Evolutionary conservation across 1,140 invertebrate genomes (phyloP).

Genomic region (Halesus radiatus): DNA sequence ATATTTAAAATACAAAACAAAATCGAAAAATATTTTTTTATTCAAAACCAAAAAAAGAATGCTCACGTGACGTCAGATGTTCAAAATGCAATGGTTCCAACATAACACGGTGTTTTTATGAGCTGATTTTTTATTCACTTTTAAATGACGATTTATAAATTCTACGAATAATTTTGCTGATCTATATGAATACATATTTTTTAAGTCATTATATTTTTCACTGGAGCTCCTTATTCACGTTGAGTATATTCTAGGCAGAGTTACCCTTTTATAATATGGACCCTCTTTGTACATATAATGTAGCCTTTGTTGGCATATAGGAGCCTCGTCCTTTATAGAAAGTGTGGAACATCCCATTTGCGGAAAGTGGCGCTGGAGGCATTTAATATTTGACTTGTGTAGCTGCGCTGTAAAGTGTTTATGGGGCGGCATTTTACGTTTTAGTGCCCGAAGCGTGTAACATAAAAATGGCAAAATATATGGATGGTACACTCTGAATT

Average conservation of each 20-base stretch:
- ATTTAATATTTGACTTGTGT: conserved; percentile 58
- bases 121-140: too few relatives aligned
- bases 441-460: conserved; percentile 56
- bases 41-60: too few relatives aligned
- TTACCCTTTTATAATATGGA: not conserved
- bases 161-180: too few relatives aligned
- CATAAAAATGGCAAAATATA: conserved; percentile 58
- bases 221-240: too few relatives aligned
- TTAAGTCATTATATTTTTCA: too few relatives aligned
- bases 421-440: conserved; percentile 57
- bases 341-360: conserved; percentile 18
- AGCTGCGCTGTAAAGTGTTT: conserved; percentile 57
- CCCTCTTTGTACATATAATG: not conserved
- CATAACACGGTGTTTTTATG: too few relatives aligned
- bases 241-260: not conserved
- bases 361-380: conserved; percentile 44
- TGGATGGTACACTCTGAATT: conserved; percentile 20
- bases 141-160: too few relatives aligned
- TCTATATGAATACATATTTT: too few relatives aligned
- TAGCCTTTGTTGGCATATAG: not conserved
- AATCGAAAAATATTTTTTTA: too few relatives aligned
- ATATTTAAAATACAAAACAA: too few relatives aligned
- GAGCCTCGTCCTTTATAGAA: not conserved
- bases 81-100: too few relatives aligned
- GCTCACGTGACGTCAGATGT: too few relatives aligned